A percentile compares a stretch with the other conserved stretches of the same genome.
Evolutionary conservation across 2,113 vertebrate species (phyloP).

Genomic region (Kryptolebias marmoratus): DNA sequence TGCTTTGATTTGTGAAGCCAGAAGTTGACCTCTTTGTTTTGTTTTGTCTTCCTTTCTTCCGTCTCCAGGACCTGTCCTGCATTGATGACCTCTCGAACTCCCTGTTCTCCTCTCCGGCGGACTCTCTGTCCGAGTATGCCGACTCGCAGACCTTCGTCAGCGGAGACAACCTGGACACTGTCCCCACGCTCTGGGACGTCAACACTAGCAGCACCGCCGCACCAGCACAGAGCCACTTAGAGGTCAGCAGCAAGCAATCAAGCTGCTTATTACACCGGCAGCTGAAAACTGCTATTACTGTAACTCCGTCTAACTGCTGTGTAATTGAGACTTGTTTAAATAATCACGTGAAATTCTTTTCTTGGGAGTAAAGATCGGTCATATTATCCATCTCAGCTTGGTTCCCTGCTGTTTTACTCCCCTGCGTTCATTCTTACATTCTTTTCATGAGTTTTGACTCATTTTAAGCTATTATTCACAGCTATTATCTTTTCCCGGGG

Average conservation of each 20-base stretch:
- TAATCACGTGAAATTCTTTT: background rate
- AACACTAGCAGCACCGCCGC: conserved; percentile 78
- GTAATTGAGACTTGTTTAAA: conserved; percentile 4
- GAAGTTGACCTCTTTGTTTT: background rate
- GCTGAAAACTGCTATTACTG: background rate
- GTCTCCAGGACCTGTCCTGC: conserved; percentile 88
- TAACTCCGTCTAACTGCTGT: background rate
- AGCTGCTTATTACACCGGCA: background rate
- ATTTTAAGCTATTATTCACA: background rate
- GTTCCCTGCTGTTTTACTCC: background rate
- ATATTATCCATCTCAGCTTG: background rate
- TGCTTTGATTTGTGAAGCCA: background rate
- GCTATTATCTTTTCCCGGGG: no score
- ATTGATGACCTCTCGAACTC: conserved; percentile 90
- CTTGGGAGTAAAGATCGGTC: background rate
- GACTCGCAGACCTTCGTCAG: conserved; percentile 85
- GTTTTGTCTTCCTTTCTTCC: conserved; percentile 11
- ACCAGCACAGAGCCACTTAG: conserved; percentile 80
- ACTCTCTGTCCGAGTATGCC: conserved; percentile 90
- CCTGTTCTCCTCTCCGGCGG: conserved; percentile 90
- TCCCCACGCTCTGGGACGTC: conserved; percentile 93
- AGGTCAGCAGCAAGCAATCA: conserved; percentile 76
- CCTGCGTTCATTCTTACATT: background rate
- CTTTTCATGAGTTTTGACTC: background rate
- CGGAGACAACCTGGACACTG: conserved; percentile 82